A percentile compares a stretch with the other conserved stretches of the same genome.
Conservation (phyloP, 2,113 vertebrate genomes). For the Uropsilus gracilis region DNA sequence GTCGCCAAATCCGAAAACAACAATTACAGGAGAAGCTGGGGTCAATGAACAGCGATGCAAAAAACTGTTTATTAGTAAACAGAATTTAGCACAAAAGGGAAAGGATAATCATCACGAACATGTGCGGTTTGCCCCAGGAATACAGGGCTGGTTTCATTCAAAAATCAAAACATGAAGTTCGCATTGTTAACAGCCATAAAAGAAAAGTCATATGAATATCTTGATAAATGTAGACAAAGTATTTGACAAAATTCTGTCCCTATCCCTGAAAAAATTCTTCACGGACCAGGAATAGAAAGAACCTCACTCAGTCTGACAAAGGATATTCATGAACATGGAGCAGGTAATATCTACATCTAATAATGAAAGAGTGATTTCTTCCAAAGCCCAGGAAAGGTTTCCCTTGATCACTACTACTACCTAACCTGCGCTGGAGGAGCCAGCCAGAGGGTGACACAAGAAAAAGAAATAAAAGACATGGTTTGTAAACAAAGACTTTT, state of each 20-base stretch:
- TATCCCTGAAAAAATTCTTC: neutral
- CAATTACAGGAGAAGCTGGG: neutral
- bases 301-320: neutral
- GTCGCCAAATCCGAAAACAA: neutral
- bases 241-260: slow-evolving; percentile 13
- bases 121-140: neutral
- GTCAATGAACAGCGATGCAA: neutral
- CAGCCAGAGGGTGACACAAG: slow-evolving; percentile 1
- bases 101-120: neutral
- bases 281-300: neutral
- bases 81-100: slow-evolving; percentile 15
- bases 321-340: neutral
- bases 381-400: neutral
- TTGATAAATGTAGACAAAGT: neutral
- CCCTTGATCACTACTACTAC: neutral
- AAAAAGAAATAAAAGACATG: slow-evolving; percentile 42
- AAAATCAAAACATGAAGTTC: neutral
- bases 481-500: neutral
- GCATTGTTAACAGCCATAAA: neutral
- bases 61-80: neutral
- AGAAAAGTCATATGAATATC: neutral
- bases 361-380: neutral
- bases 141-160: neutral
- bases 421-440: neutral
- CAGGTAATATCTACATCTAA: neutral